A percentile compares a stretch with the other conserved stretches of the same genome.
Evolutionary conservation across 1,140 invertebrate genomes (phyloP).

Genomic region (Pseudoatta argentina): DNA sequence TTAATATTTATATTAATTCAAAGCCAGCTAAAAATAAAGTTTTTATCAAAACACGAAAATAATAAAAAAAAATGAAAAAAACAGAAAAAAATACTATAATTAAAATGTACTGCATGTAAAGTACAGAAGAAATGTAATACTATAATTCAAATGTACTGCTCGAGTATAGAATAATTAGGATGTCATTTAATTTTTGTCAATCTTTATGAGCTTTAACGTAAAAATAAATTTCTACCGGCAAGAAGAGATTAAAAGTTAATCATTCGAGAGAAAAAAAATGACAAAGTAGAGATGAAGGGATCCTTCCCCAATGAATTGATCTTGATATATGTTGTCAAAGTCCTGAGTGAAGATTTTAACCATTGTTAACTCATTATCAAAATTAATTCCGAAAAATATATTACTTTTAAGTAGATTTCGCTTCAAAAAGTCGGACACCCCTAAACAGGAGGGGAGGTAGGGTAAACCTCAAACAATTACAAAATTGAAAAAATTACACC

Average conservation of each 20-base stretch:
- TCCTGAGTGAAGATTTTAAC: no score
- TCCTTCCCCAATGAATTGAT: no score
- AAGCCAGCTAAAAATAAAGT: background rate
- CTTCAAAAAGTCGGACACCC: no score
- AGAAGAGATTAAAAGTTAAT: background rate
- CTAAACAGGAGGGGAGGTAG: no score
- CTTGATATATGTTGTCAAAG: no score
- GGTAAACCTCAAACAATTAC: no score
- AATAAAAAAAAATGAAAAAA: background rate
- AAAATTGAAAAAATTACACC: no score
- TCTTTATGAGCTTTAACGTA: background rate
- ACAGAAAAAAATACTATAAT: background rate
- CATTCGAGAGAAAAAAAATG: background rate
- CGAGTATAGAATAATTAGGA: background rate
- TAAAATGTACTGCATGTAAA: background rate
- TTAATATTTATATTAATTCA: constrained; percentile 15
- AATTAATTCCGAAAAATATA: no score
- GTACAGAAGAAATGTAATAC: background rate
- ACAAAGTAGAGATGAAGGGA: no score
- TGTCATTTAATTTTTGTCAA: background rate
- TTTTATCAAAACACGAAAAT: background rate
- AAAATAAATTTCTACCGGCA: background rate
- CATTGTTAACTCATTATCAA: no score
- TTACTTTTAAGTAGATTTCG: no score
- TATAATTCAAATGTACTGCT: background rate